Conservation (phyloP, 1,140 invertebrate genomes). For the Sinella curviseta region DNA sequence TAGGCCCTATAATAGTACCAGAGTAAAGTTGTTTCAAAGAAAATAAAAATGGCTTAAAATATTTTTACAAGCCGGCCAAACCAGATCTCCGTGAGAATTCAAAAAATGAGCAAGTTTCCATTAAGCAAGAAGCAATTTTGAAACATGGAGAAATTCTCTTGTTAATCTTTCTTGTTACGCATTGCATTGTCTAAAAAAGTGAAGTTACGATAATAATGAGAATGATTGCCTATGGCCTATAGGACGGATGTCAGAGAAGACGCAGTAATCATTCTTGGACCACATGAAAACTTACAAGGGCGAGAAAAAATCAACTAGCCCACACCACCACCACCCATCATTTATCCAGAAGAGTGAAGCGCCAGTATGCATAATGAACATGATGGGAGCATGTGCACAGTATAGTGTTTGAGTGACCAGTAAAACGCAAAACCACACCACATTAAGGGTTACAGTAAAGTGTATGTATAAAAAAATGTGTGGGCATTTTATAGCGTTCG, state of each 20-base stretch:
- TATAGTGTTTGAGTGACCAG: neutral
- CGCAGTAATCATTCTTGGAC: conserved; percentile 11
- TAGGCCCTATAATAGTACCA: too few relatives aligned
- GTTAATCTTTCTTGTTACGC: too few relatives aligned
- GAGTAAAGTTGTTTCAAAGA: neutral
- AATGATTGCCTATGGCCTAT: neutral
- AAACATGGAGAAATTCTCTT: neutral
- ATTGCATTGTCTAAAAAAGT: too few relatives aligned
- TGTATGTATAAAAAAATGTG: neutral
- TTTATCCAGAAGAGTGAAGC: too few relatives aligned
- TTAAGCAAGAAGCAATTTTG: neutral
- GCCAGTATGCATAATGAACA: neutral
- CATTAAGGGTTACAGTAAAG: neutral
- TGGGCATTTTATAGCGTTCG: too few relatives aligned
- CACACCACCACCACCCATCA: neutral
- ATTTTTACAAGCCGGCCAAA: neutral
- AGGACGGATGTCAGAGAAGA: neutral
- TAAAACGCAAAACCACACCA: neutral
- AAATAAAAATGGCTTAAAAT: neutral
- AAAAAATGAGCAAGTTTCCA: neutral
- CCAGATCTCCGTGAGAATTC: conserved; percentile 25
- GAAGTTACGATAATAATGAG: too few relatives aligned
- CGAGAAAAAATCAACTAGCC: neutral
- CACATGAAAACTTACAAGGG: conserved; percentile 17
- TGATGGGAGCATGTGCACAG: neutral